A percentile compares a stretch with the other conserved stretches of the same genome.
These are phyloP conservation scores for Burhinus bistriatus DNA, from an alignment of 2,113 vertebrate genomes.

Conservation along the genomic window DNA sequence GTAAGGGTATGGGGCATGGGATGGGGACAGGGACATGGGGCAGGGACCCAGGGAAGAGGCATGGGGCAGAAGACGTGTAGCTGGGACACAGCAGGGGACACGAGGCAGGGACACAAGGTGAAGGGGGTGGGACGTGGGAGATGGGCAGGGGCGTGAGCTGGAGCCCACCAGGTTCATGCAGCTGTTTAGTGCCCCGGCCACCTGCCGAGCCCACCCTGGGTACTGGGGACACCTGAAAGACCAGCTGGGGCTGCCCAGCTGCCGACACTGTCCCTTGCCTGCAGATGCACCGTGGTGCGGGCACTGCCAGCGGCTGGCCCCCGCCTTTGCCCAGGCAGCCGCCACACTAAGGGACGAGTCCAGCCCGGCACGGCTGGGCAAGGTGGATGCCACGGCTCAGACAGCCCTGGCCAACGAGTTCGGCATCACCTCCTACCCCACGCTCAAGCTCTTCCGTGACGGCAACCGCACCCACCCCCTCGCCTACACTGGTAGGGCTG, in stretches of 20 bases:
- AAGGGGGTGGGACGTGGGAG: fast-evolving
- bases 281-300: conserved; percentile 89
- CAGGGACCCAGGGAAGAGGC: not conserved
- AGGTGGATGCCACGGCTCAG: conserved; percentile 82
- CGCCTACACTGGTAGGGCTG: conserved; percentile 73
- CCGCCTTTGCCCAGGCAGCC: conserved; percentile 79
- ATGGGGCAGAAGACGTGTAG: fast-evolving
- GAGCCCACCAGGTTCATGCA: not conserved
- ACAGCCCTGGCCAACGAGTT: conserved; percentile 81
- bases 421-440: conserved; percentile 76
- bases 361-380: conserved; percentile 71
- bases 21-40: too few species aligned
- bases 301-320: conserved; percentile 84
- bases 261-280: not conserved
- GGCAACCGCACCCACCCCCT: conserved; percentile 80
- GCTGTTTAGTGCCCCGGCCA: fast-evolving
- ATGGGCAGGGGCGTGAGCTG: not conserved
- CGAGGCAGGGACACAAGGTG: not conserved
- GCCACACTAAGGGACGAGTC: conserved; percentile 71
- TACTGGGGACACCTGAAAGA: not conserved
- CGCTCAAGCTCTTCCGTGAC: conserved; percentile 80
- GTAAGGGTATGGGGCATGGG: not conserved
- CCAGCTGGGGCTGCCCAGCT: not conserved
- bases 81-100: fast-evolving
- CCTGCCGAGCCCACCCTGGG: not conserved